These are phyloP conservation scores for Gavialis gangeticus DNA, from an alignment of 2,113 vertebrate genomes.

Conservation along the genomic window DNA sequence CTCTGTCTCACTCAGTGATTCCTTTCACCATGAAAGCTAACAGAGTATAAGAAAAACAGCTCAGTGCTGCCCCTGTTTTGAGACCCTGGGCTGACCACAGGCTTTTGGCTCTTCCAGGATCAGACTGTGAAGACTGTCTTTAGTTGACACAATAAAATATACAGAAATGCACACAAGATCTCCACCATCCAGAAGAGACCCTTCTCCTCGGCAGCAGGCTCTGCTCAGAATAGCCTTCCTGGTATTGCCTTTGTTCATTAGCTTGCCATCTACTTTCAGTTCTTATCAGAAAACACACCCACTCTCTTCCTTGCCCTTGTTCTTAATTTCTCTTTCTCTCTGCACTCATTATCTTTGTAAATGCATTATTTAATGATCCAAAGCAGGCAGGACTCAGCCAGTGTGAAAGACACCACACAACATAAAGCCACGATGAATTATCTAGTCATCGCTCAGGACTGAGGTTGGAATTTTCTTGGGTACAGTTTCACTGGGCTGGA, in stretches of 20 bases:
- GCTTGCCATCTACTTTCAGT: neutral
- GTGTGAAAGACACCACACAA: neutral
- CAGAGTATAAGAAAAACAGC: neutral
- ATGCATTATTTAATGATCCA: neutral
- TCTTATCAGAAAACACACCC: neutral
- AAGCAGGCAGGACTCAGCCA: neutral
- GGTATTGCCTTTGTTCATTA: neutral
- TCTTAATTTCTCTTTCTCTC: neutral
- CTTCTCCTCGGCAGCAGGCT: neutral
- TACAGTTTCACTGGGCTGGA: slow-evolving; percentile 37
- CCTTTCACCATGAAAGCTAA: neutral
- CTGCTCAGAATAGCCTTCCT: neutral
- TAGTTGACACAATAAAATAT: neutral
- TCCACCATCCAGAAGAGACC: neutral
- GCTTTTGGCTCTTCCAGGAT: neutral
- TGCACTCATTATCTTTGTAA: neutral
- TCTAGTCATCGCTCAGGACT: neutral
- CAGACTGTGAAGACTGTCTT: neutral
- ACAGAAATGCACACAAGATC: neutral
- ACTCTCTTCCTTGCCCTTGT: neutral
- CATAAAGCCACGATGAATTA: slow-evolving; percentile 39
- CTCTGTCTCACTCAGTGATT: neutral
- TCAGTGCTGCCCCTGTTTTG: neutral
- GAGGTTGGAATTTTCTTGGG: slow-evolving; percentile 11
- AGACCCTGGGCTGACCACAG: neutral